phyloP scores from a whole-genome alignment of 1,140 invertebrate genomes.

The Neoseiulus cucumeris region DNA sequence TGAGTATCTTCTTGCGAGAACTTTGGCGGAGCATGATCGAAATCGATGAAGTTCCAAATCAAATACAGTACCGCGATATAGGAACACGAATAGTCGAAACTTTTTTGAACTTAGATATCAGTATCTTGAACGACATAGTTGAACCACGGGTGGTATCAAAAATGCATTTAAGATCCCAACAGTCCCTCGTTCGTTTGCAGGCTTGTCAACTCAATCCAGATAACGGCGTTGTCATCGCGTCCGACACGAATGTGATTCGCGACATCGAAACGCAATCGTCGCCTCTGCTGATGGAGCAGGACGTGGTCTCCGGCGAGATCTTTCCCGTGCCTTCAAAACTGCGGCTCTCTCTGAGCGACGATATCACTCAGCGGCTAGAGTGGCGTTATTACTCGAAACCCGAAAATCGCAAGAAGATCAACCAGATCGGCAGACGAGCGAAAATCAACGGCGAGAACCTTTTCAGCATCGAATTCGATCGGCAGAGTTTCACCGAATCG shows the following conservation, averaged over 20 bases:
- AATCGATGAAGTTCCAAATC: no score
- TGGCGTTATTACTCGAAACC: constrained; percentile 52
- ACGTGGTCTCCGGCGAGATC: constrained; percentile 19
- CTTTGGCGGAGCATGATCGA: no score
- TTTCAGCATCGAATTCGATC: constrained; percentile 71
- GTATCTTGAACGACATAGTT: no score
- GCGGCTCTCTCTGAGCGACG: constrained; percentile 62
- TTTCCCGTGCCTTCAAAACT: constrained; percentile 71
- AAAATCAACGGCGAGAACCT: constrained; percentile 44
- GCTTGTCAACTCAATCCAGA: not conserved
- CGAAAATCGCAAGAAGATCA: constrained; percentile 18
- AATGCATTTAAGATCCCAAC: no score
- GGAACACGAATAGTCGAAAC: no score
- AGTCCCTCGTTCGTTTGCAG: no score
- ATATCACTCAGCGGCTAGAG: constrained; percentile 77
- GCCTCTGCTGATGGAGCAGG: constrained; percentile 19
- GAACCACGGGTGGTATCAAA: no score
- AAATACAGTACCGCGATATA: no score
- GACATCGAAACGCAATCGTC: constrained; percentile 21
- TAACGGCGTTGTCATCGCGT: not conserved
- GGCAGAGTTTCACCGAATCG: constrained; percentile 61
- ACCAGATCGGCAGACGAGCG: constrained; percentile 20
- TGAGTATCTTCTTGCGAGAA: not conserved
- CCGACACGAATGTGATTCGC: not conserved
- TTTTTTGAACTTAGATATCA: no score